These are phyloP conservation scores for Neopelma chrysocephalum DNA, from an alignment of 2,797 vertebrate species.

Conservation along the genomic window DNA sequence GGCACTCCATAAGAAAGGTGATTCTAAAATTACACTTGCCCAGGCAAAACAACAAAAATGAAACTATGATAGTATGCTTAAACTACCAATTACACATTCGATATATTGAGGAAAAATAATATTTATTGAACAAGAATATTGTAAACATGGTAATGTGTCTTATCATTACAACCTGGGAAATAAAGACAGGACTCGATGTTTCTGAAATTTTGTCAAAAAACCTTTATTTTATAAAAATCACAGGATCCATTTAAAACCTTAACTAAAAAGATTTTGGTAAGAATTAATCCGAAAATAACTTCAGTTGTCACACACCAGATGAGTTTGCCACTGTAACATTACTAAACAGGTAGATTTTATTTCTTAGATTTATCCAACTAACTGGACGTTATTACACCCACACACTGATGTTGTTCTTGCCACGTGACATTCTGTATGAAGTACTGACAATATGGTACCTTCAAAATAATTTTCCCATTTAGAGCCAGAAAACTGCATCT, in stretches of 20 bases:
- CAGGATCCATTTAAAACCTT: neutral
- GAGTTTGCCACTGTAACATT: neutral
- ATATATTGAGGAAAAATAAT: neutral
- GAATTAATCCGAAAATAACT: neutral
- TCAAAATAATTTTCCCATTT: neutral
- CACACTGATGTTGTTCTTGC: neutral
- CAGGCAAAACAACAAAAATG: neutral
- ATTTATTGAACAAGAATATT: neutral
- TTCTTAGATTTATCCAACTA: neutral
- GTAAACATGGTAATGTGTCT: neutral
- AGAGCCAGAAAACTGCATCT: neutral
- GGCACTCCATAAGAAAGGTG: neutral
- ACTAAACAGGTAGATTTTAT: neutral
- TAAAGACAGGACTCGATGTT: neutral
- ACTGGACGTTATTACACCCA: neutral
- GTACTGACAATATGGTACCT: neutral
- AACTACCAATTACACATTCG: neutral
- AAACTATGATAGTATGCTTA: neutral
- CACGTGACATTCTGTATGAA: neutral
- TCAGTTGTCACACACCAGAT: neutral
- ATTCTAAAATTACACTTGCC: neutral
- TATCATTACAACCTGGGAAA: neutral
- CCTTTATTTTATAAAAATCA: constrained; percentile 16
- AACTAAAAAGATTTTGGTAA: neutral
- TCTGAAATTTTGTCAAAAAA: neutral